Percentiles rank a stretch among this genome's conserved stretches.
Conservation (phyloP, 2,113 vertebrate genomes). For the Rhipidura dahli region DNA sequence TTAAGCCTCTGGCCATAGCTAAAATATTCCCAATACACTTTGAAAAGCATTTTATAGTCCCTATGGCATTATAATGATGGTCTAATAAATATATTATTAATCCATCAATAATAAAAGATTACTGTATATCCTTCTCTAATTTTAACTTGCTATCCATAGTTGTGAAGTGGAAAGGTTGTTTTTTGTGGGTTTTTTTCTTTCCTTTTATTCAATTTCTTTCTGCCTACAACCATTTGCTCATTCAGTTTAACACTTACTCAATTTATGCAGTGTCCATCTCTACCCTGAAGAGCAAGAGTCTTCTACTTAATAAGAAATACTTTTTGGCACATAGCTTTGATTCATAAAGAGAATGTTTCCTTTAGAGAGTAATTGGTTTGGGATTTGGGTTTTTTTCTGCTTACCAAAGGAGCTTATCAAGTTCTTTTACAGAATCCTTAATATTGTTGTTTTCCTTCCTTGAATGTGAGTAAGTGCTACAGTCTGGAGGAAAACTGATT, state of each 20-base stretch:
- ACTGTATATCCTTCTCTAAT: not conserved
- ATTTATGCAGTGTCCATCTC: not conserved
- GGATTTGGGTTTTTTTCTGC: not conserved
- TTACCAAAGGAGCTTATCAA: conserved; percentile 23
- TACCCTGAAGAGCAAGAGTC: not conserved
- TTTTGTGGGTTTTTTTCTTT: too few species aligned
- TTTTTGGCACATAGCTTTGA: not conserved
- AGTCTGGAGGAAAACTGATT: not conserved
- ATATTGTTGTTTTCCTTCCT: not conserved
- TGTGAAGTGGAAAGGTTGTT: not conserved
- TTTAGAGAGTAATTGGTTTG: not conserved
- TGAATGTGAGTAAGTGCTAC: not conserved
- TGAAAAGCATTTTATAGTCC: not conserved
- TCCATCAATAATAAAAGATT: not conserved
- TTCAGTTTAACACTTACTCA: not conserved
- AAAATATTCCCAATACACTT: not conserved
- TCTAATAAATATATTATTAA: not conserved
- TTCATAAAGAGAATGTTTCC: conserved; percentile 18
- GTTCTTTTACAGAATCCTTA: conserved; percentile 13
- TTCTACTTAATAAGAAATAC: not conserved
- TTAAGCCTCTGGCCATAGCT: not conserved
- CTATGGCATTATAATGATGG: not conserved
- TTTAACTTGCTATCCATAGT: not conserved
- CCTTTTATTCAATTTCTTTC: not conserved
- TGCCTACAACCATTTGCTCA: not conserved